Conservation (phyloP, 2,888 invertebrate genomes). For the Lagria hirta region DNA sequence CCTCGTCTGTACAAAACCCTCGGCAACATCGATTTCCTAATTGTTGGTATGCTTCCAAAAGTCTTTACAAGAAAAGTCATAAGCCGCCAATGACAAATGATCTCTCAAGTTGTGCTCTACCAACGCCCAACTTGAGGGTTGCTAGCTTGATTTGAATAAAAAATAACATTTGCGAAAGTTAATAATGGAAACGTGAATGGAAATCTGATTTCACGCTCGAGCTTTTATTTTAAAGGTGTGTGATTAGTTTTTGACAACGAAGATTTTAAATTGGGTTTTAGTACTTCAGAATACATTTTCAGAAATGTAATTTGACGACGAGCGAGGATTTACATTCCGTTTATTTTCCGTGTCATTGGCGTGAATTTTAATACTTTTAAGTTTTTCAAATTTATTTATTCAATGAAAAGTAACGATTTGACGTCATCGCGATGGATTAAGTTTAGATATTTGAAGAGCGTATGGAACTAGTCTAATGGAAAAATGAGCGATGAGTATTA, state of each 20-base stretch:
- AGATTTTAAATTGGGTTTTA: constrained; percentile 55
- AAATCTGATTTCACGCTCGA: constrained; percentile 53
- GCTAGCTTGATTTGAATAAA: constrained; percentile 56
- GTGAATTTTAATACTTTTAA: constrained; percentile 17
- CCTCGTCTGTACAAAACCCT: constrained; percentile 15
- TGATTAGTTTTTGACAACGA: constrained; percentile 53
- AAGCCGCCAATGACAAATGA: constrained; percentile 54
- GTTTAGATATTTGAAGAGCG: constrained; percentile 1
- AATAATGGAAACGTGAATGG: constrained; percentile 56
- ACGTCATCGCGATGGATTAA: constrained; percentile 12
- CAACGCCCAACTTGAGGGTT: constrained; percentile 35
- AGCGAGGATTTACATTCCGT: constrained; percentile 35
- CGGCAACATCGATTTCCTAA: constrained; percentile 9
- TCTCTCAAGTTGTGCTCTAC: constrained; percentile 44
- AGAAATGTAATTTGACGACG: constrained; percentile 47
- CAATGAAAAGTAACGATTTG: constrained; percentile 21
- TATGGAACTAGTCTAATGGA: constrained; percentile 4
- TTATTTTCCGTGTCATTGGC: constrained; percentile 25
- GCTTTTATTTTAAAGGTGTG: constrained; percentile 53
- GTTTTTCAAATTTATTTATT: constrained; percentile 29
- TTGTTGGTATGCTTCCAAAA: too few species aligned
- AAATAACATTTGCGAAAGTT: constrained; percentile 55
- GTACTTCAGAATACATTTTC: constrained; percentile 48
- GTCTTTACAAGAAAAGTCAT: constrained; percentile 40
- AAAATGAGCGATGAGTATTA: constrained; percentile 37